These are phyloP conservation scores for Perdita meconis DNA, from an alignment of 2,888 invertebrate species.

Conservation along the genomic window DNA sequence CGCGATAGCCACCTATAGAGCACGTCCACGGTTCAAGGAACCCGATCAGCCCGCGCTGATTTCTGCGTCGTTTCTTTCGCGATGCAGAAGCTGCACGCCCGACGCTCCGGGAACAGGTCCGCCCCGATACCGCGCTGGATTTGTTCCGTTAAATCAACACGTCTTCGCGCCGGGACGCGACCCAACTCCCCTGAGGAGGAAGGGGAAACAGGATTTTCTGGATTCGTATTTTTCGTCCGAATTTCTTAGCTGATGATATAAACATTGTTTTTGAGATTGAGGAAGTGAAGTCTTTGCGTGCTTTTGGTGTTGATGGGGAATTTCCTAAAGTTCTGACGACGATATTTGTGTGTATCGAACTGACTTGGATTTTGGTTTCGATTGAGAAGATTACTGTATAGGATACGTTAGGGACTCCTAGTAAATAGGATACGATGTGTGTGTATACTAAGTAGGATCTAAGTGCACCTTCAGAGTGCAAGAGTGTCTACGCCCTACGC, in stretches of 20 bases:
- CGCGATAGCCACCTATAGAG: conserved; percentile 61
- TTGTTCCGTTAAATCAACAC: conserved; percentile 62
- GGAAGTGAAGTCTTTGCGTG: not conserved
- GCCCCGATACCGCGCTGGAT: conserved; percentile 53
- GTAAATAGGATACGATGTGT: too few species aligned
- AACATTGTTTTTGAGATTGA: conserved; percentile 12
- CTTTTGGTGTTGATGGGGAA: not conserved
- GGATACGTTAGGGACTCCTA: too few species aligned
- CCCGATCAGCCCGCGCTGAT: conserved; percentile 58
- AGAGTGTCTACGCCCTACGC: too few species aligned
- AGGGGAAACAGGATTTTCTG: conserved; percentile 56
- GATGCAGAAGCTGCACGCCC: conserved; percentile 27
- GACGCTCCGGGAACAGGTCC: conserved; percentile 54
- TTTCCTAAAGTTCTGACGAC: not conserved
- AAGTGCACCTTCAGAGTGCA: too few species aligned
- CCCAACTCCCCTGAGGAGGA: not conserved
- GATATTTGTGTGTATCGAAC: too few species aligned
- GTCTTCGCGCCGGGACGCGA: conserved; percentile 27
- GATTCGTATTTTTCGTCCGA: conserved; percentile 39
- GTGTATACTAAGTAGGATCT: too few species aligned
- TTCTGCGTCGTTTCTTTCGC: conserved; percentile 62
- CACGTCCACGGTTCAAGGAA: conserved; percentile 68
- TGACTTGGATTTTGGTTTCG: too few species aligned
- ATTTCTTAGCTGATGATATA: conserved; percentile 32
- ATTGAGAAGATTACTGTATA: too few species aligned